Conservation (phyloP, 2,888 invertebrate species). For the Conomelus anceps region DNA sequence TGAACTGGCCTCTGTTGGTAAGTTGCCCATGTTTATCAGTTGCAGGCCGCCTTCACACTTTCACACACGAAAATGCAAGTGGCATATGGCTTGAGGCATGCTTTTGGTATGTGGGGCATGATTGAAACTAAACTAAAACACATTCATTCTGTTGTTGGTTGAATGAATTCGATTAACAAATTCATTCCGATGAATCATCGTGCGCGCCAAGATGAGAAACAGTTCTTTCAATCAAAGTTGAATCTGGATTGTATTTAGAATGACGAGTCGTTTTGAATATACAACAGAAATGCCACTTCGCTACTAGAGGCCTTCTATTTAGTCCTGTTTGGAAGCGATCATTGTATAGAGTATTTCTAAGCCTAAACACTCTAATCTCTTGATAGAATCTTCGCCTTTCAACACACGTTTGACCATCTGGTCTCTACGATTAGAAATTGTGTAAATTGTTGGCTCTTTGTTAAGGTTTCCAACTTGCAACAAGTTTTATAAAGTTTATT, state of each 20-base stretch:
- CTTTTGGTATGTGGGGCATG: too few relatives aligned
- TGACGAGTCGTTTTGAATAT: background rate
- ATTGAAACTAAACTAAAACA: too few relatives aligned
- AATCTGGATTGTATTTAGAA: background rate
- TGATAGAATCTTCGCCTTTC: background rate
- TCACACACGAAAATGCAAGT: too few relatives aligned
- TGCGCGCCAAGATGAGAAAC: background rate
- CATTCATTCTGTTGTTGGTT: background rate
- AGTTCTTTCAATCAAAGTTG: background rate
- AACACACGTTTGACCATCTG: background rate
- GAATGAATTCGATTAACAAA: too few relatives aligned
- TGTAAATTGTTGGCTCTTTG: background rate
- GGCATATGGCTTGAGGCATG: too few relatives aligned
- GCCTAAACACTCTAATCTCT: background rate
- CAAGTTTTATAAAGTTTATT: too few relatives aligned
- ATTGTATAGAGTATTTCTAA: background rate
- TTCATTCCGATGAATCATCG: background rate
- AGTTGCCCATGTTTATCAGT: too few relatives aligned
- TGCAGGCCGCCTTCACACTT: too few relatives aligned
- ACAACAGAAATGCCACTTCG: background rate
- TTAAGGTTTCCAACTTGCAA: too few relatives aligned
- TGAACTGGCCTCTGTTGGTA: too few relatives aligned
- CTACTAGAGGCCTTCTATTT: background rate
- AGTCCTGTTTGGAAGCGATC: background rate
- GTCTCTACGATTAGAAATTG: background rate